phyloP scores from a whole-genome alignment of 1,140 invertebrate species.

The Panagrolaimus sp. region DNA sequence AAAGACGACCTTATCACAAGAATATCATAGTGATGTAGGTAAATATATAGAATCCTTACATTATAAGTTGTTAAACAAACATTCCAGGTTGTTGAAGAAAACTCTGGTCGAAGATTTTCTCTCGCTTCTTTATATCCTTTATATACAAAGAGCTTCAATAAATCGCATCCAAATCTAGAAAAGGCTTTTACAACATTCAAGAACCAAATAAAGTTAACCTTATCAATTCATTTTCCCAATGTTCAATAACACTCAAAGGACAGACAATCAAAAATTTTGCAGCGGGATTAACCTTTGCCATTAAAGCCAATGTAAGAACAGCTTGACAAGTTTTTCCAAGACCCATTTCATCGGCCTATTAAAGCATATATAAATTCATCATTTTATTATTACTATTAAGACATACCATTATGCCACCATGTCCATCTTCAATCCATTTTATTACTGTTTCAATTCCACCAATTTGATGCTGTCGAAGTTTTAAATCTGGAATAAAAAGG shows the following conservation, averaged over 20 bases:
- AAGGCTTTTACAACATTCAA: background rate
- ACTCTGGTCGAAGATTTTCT: slow-evolving; percentile 34
- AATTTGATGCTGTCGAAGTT: slow-evolving; percentile 16
- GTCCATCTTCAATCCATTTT: slow-evolving; percentile 18
- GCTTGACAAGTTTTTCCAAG: slow-evolving; percentile 61
- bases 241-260: slow-evolving; percentile 59
- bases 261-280: slow-evolving; percentile 57
- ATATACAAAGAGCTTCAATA: slow-evolving; percentile 35
- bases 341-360: slow-evolving; percentile 62
- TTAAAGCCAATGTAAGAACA: slow-evolving; percentile 56
- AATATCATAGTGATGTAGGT: background rate
- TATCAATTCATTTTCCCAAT: slow-evolving; percentile 59
- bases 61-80: slow-evolving; percentile 60
- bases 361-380: too few relatives aligned
- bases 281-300: slow-evolving; percentile 36
- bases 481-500: slow-evolving; percentile 16
- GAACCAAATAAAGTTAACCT: slow-evolving; percentile 56
- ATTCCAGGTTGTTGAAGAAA: slow-evolving; percentile 43
- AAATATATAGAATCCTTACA: slow-evolving; percentile 35
- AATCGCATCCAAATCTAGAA: slow-evolving; percentile 24
- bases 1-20: background rate
- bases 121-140: slow-evolving; percentile 59
- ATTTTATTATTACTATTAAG: too few relatives aligned
- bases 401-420: slow-evolving; percentile 57
- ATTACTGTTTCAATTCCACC: slow-evolving; percentile 9